Evolutionary conservation across 2,797 vertebrate genomes (phyloP).

Genomic region (Mareca strepera): DNA sequence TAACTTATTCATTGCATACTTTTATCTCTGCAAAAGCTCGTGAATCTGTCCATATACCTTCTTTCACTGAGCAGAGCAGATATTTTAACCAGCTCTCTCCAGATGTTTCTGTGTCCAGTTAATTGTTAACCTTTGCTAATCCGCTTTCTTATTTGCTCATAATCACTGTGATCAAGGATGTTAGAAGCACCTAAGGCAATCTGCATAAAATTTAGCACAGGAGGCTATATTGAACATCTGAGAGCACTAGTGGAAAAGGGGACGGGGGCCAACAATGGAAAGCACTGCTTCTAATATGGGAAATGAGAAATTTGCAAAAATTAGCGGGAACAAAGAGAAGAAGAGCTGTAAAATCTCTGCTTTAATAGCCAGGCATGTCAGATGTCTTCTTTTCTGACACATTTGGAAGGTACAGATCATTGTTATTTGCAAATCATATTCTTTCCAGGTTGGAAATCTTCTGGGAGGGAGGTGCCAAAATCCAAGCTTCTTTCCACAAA

Average conservation of each 20-base stretch:
- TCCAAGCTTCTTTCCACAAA: not conserved
- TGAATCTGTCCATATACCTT: not conserved
- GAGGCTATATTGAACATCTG: not conserved
- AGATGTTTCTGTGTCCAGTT: not conserved
- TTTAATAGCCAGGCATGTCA: not conserved
- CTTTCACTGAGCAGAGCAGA: not conserved
- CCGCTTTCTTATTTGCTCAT: not conserved
- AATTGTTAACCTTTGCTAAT: not conserved
- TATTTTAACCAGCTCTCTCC: not conserved
- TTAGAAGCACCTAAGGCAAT: not conserved
- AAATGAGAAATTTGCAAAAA: not conserved
- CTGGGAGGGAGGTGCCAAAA: not conserved
- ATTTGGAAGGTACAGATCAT: not conserved
- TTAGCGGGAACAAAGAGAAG: not conserved
- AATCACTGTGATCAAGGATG: not conserved
- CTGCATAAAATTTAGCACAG: not conserved
- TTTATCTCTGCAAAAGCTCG: not conserved
- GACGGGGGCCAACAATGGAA: not conserved
- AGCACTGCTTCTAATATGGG: accelerated
- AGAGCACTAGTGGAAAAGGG: not conserved
- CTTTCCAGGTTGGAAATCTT: not conserved
- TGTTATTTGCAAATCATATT: not conserved
- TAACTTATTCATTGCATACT: not conserved
- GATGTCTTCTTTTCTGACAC: not conserved
- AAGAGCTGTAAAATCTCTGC: not conserved